phyloP scores from a whole-genome alignment of 2,797 vertebrate genomes.

The Tragelaphus eurycerus region DNA sequence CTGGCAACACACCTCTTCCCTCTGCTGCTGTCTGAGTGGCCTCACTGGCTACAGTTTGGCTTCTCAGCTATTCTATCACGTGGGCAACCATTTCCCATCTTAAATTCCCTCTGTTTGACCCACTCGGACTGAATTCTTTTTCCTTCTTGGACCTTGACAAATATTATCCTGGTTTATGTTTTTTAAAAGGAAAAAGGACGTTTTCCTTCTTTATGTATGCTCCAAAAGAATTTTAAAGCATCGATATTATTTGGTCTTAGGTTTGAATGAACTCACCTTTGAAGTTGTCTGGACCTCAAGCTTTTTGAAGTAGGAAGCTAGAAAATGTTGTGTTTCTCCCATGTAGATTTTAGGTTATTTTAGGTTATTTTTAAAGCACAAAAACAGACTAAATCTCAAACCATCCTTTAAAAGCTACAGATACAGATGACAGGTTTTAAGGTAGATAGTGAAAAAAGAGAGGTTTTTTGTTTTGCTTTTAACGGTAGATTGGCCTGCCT shows the following conservation, averaged over 20 bases:
- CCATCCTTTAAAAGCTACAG: constrained; percentile 1
- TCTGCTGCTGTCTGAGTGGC: not conserved
- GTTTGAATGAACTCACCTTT: not conserved
- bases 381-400: constrained; percentile 11
- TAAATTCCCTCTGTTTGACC: not conserved
- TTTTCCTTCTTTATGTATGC: not conserved
- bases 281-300: not conserved
- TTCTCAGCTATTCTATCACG: not conserved
- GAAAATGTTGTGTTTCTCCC: not conserved
- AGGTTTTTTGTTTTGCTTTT: not conserved
- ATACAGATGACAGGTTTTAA: not conserved
- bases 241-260: not conserved
- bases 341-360: not conserved
- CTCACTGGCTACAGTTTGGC: not conserved
- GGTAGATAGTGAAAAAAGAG: not conserved
- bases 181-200: not conserved
- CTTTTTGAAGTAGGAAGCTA: not conserved
- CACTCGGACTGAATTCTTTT: not conserved
- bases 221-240: not conserved
- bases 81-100: not conserved
- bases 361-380: not conserved
- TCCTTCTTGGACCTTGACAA: not conserved
- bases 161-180: not conserved
- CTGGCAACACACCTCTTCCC: not conserved
- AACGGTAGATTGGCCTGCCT: not conserved